Evolutionary conservation across 1,140 invertebrate species (phyloP).

Genomic region (Pinna nobilis): DNA sequence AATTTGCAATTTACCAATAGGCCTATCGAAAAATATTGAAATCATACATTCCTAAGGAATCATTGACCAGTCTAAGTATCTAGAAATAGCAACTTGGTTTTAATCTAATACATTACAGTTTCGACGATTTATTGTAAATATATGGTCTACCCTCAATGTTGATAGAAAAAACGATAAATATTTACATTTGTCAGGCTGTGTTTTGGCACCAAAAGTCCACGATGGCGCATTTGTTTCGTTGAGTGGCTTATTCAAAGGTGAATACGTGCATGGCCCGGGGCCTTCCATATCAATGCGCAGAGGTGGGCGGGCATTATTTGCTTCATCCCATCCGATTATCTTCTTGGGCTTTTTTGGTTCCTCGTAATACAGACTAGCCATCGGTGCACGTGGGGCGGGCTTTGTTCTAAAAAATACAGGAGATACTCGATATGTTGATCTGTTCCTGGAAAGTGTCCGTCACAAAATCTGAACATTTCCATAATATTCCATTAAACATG

Average conservation of each 20-base stretch:
- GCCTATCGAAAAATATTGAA: too few species aligned
- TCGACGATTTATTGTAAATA: too few species aligned
- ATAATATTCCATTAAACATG: too few species aligned
- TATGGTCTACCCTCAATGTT: too few species aligned
- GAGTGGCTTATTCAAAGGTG: conserved; percentile 62
- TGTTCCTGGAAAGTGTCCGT: background rate
- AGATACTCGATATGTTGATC: background rate
- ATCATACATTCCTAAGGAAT: too few species aligned
- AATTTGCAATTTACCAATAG: too few species aligned
- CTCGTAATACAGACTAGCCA: conserved; percentile 63
- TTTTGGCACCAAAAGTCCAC: conserved; percentile 63
- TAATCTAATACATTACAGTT: background rate
- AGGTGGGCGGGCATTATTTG: conserved; percentile 61
- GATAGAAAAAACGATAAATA: too few species aligned
- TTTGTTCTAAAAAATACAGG: conserved; percentile 47
- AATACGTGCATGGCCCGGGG: conserved; percentile 64
- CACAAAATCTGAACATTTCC: background rate
- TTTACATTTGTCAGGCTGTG: conserved; percentile 64
- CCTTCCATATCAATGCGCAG: conserved; percentile 68
- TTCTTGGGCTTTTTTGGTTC: conserved; percentile 58
- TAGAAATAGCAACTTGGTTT: background rate
- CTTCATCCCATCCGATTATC: conserved; percentile 65
- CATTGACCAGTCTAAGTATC: too few species aligned
- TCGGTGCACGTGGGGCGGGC: conserved; percentile 46
- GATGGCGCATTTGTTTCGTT: conserved; percentile 68